Percentiles rank a stretch among this genome's conserved stretches.
Evolutionary conservation across 2,797 vertebrate species (phyloP).

Genomic region (Fundulus diaphanus): DNA sequence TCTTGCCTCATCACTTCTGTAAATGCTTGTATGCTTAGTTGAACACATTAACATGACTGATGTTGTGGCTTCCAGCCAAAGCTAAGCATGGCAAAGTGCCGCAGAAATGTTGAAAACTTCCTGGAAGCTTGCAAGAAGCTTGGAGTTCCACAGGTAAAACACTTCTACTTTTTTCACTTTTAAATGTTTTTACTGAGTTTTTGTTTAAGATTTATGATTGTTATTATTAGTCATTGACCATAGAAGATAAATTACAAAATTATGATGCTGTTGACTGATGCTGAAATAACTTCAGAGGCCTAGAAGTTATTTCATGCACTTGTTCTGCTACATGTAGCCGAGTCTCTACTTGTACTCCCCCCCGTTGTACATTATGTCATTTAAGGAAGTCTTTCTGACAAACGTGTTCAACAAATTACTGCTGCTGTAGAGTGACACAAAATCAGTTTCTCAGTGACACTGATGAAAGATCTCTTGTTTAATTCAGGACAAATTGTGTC

Average conservation of each 20-base stretch:
- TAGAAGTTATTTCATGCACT: slow-evolving; percentile 8
- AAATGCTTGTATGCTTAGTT: neutral
- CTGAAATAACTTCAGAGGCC: neutral
- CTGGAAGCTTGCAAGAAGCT: slow-evolving; percentile 97
- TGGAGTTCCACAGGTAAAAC: slow-evolving; percentile 94
- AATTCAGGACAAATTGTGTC: slow-evolving; percentile 92
- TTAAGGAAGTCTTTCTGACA: neutral
- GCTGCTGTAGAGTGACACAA: neutral
- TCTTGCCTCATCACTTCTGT: neutral
- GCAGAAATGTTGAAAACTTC: slow-evolving; percentile 98
- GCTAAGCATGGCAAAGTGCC: slow-evolving; percentile 98
- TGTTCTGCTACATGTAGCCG: neutral
- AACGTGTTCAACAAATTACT: neutral
- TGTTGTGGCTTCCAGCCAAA: slow-evolving; percentile 87
- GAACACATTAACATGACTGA: slow-evolving; percentile 22
- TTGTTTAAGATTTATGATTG: slow-evolving; percentile 1
- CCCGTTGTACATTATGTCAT: neutral
- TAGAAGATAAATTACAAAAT: neutral
- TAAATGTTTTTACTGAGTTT: neutral
- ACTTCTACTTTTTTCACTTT: neutral
- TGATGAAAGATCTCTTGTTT: slow-evolving; percentile 29
- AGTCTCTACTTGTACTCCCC: neutral
- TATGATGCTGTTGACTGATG: neutral
- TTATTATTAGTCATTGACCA: neutral
- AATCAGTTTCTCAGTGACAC: neutral